Base-by-base conservation (phyloP, 2,113 vertebrate species). In the Elachura formosa region DNA sequence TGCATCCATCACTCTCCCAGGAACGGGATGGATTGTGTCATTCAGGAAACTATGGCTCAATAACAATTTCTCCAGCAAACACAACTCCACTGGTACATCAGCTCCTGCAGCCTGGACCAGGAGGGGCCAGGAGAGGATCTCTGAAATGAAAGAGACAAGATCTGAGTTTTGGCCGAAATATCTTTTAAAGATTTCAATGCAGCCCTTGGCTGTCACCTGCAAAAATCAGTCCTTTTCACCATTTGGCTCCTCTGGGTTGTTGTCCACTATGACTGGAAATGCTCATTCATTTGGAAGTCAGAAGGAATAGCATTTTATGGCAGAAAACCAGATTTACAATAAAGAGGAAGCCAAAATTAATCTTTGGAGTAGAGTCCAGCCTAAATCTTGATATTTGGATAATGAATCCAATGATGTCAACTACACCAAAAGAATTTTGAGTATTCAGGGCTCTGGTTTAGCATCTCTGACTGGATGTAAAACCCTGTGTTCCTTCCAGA, bases 401-500 rank as follows among this genome's bases (percentile, higher is more conserved):
- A 73, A 92, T 4, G 25, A 91, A 73, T 69, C 55, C 1, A 2
- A 61, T 1, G 1, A 46, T 48, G 23, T 49, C 81, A 73, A 40
- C 54, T n/a, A 40, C n/a, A 85, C 38, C 84, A 58, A 36, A 76
- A 76, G 49, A 84, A 66, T 41, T 0, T 0, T 41, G 58, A 76
- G 14, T 10, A 74, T 77, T 89, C 78, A 83, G 74, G 77, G 31
- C 38, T 73, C 54, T 85, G 55, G 78, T 64, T 89, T 77, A 83
- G 67, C 67, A 83, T 63, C 78, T 75, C 67, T 90, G 89, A 46
- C 89, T 91, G 90, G 81, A 82, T 91, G 87, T 86, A 87, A 96
- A 97, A 93, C 82, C 89, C 61, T 52, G 51, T 41, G 36, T 41
- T 91, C 82, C 58, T 90, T 96, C 94, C 95, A 96, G 88, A 94